Conservation (phyloP, 2,888 invertebrate species). For the Polymixis lichenea region DNA sequence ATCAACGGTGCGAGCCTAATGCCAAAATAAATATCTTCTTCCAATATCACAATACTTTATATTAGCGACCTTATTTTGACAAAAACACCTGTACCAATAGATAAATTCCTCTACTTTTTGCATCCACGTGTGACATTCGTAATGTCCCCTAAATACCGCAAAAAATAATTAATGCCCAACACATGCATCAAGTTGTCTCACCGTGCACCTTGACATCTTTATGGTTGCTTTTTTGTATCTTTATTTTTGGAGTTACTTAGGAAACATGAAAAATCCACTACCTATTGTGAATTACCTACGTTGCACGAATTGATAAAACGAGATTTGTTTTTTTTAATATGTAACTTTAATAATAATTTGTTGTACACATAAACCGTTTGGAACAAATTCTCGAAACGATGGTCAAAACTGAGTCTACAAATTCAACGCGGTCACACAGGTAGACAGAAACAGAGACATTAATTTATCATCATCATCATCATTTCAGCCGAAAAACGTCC, state of each 20-base stretch:
- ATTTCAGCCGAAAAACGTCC: no score
- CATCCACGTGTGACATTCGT: slow-evolving; percentile 44
- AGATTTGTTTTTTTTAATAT: no score
- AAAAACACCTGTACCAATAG: slow-evolving; percentile 50
- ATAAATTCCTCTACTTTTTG: slow-evolving; percentile 53
- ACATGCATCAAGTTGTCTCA: slow-evolving; percentile 79
- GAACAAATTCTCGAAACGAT: no score
- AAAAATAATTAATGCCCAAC: slow-evolving; percentile 77
- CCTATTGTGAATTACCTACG: neutral
- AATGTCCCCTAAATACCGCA: slow-evolving; percentile 71
- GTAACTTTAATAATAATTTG: no score
- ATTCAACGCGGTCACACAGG: no score
- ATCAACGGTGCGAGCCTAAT: no score
- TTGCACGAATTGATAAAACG: no score
- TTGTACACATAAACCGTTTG: no score
- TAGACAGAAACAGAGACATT: no score
- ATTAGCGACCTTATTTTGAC: neutral
- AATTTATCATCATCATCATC: no score
- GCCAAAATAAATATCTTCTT: no score
- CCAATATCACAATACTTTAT: neutral
- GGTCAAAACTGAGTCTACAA: no score
- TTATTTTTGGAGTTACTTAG: slow-evolving; percentile 62
- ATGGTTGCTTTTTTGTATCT: slow-evolving; percentile 73
- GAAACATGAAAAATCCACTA: slow-evolving; percentile 10
- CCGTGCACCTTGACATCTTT: slow-evolving; percentile 74